Percentiles rank a stretch among this genome's conserved stretches.
Conservation (phyloP, 1,140 invertebrate species). For the Aculops lycopersici region DNA sequence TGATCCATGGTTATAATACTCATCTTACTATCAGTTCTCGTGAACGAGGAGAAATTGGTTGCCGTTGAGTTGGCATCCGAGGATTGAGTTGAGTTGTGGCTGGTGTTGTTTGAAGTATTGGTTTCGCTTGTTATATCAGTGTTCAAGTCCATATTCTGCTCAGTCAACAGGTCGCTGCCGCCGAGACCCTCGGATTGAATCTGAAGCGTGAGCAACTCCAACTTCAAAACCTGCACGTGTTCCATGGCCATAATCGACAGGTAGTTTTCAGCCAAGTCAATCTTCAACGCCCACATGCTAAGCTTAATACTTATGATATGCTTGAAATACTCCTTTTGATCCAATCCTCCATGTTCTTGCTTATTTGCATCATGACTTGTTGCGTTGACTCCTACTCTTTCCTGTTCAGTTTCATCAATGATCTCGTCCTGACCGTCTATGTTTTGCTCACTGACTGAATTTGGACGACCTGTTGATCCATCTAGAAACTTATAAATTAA, state of each 20-base stretch:
- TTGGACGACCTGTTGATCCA: too few relatives aligned
- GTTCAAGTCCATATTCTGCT: not conserved
- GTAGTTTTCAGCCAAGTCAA: not conserved
- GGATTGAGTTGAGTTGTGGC: not conserved
- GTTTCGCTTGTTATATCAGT: not conserved
- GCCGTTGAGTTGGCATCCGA: not conserved
- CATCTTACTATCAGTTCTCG: not conserved
- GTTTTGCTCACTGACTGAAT: too few relatives aligned
- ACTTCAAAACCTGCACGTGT: not conserved
- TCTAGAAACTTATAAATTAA: not conserved
- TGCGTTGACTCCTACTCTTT: not conserved
- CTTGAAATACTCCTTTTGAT: too few relatives aligned
- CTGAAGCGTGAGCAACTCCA: not conserved
- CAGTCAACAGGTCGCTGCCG: too few relatives aligned
- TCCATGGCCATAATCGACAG: not conserved
- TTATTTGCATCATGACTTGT: too few relatives aligned
- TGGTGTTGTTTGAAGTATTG: not conserved
- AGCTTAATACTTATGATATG: not conserved
- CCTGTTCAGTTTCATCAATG: not conserved
- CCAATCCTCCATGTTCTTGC: too few relatives aligned
- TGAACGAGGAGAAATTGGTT: not conserved
- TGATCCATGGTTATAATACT: not conserved
- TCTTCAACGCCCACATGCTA: not conserved
- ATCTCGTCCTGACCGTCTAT: not conserved
- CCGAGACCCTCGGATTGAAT: too few relatives aligned